Base-by-base conservation (phyloP, 2,888 invertebrate genomes). In the Archips xylosteana region DNA sequence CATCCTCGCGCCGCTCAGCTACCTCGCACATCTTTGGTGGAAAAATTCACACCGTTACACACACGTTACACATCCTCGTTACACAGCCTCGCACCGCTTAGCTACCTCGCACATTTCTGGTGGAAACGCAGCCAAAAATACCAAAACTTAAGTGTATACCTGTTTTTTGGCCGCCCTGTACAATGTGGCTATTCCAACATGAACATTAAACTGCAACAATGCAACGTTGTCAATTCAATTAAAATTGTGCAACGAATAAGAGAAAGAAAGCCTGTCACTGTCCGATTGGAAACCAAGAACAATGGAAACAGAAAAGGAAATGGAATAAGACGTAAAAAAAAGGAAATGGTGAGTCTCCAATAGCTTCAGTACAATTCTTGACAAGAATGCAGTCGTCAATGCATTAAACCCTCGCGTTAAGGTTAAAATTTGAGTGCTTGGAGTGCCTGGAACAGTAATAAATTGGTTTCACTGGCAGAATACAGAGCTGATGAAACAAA, bases 211-310 rank as follows among this genome's bases (percentile, higher is more conserved):
- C 6, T 54, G 23, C 54, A 57, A 9, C 32, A 32, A 57, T 12
- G 57, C 54, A 54, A 32, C 2, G 57, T 0, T 4, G 12, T 57
- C 32, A 57, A 57, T 66, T 66, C 42, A 54, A 66, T 66, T 54
- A 54, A 23, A 23, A 54, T 54, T 15, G 13, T n/a, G 39, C 39
- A 36, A 32, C 32, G 32, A 57, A 57, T 42, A 42, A 32, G 23
- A 63, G 8, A 23, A 23, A 63, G 36, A 47, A 32, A 47, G 34
- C 6, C 10, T 15, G 54, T 45, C 57, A 23, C 45, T 4, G 8
- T 59, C 36, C 15, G 15, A 60, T 39, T 60, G 60, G 60, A 60
- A 67, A 54, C 8, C 23, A 54, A 54, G 54, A 54, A 59, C 59
- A 23, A 42, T 42, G 34, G 39, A 59, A 34, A n/a, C 45, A 15